Conservation (phyloP, 2,113 vertebrate genomes). For the Leptodactylus fuscus region DNA sequence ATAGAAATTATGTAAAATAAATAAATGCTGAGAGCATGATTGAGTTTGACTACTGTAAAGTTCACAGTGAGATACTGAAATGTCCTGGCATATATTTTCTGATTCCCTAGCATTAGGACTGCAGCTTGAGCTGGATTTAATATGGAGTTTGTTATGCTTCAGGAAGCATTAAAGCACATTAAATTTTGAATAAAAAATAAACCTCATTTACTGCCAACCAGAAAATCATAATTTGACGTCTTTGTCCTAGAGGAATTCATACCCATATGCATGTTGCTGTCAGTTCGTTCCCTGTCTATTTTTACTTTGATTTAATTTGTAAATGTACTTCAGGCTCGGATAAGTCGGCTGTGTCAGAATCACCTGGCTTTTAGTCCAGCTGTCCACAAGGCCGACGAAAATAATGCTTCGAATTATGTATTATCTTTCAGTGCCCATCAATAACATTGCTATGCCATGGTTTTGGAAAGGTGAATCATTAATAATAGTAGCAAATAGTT, state of each 20-base stretch:
- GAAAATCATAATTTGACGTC: constrained; percentile 48
- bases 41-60: neutral
- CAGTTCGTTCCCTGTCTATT: constrained; percentile 19
- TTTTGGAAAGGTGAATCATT: no score
- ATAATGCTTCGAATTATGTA: constrained; percentile 12
- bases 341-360: constrained; percentile 24
- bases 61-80: neutral
- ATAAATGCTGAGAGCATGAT: neutral
- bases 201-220: constrained; percentile 37
- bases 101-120: neutral
- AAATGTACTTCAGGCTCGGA: constrained; percentile 28
- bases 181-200: constrained; percentile 38
- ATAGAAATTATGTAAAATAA: neutral
- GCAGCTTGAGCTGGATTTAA: constrained; percentile 3
- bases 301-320: constrained; percentile 43
- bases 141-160: constrained; percentile 48
- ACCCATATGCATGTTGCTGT: constrained; percentile 27
- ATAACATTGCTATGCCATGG: neutral
- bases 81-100: neutral
- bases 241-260: constrained; percentile 49
- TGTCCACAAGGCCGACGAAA: neutral
- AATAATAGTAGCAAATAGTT: neutral
- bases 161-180: constrained; percentile 41
- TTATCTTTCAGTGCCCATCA: neutral
- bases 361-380: constrained; percentile 31